A percentile compares a stretch with the other conserved stretches of the same genome.
These are phyloP conservation scores for Ostrea denselamellosa DNA, from an alignment of 1,140 invertebrate genomes.

Conservation along the genomic window DNA sequence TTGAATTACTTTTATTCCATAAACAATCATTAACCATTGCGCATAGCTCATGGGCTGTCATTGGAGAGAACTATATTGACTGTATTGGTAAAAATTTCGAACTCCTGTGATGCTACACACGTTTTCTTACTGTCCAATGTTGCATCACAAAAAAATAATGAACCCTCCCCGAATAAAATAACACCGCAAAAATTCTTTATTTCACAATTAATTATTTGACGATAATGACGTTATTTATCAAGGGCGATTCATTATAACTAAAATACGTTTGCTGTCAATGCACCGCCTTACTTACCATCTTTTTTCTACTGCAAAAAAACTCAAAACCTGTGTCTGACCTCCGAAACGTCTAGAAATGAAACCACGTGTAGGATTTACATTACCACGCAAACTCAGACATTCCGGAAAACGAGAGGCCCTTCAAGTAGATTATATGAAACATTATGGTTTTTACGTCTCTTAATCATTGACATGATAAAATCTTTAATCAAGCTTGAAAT, in stretches of 20 bases:
- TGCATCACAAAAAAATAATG: slow-evolving; percentile 29
- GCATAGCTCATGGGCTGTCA: no score
- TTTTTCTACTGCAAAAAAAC: neutral
- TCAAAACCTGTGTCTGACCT: neutral
- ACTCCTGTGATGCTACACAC: no score
- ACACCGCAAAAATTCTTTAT: neutral
- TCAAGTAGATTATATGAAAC: neutral
- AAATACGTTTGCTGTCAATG: neutral
- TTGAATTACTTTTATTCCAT: no score
- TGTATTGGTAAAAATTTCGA: no score
- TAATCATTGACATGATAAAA: neutral
- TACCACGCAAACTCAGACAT: neutral
- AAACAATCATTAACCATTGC: neutral
- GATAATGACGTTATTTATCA: no score
- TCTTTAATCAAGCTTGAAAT: neutral
- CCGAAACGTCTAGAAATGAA: slow-evolving; percentile 31
- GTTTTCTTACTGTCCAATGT: neutral
- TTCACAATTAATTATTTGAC: no score
- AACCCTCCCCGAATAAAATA: neutral
- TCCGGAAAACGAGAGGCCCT: slow-evolving; percentile 2
- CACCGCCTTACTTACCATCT: neutral
- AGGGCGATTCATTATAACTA: neutral
- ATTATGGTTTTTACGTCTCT: neutral
- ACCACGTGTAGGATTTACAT: slow-evolving; percentile 16
- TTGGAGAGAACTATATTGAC: no score